A percentile compares a stretch with the other conserved stretches of the same genome.
These are phyloP conservation scores for Xestobium rufovillosum DNA, from an alignment of 2,888 invertebrate species.

Conservation along the genomic window DNA sequence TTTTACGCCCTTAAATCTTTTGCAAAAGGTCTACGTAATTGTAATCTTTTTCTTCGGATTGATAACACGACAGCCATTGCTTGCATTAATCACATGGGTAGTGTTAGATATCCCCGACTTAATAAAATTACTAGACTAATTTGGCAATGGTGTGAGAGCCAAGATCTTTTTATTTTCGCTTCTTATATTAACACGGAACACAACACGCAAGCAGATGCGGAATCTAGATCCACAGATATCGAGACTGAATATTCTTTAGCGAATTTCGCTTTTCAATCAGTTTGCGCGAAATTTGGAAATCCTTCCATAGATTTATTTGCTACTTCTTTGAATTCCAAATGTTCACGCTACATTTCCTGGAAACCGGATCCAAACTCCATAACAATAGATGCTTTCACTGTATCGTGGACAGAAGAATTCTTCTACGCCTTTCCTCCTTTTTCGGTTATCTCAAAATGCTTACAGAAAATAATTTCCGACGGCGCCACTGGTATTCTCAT, in stretches of 20 bases:
- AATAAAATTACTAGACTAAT: slow-evolving; percentile 2
- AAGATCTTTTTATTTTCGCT: slow-evolving; percentile 25
- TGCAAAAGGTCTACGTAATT: slow-evolving; percentile 10
- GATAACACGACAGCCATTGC: slow-evolving; percentile 15
- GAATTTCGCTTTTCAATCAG: too few species aligned
- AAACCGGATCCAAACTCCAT: slow-evolving; percentile 13
- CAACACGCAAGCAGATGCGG: slow-evolving; percentile 24
- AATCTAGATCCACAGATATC: slow-evolving; percentile 21
- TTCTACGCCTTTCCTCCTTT: slow-evolving; percentile 22
- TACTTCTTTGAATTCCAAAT: too few species aligned
- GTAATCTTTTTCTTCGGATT: slow-evolving; percentile 16
- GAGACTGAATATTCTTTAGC: too few species aligned
- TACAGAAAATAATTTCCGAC: slow-evolving; percentile 19
- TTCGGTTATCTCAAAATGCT: slow-evolving; percentile 13
- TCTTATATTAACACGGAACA: slow-evolving; percentile 31
- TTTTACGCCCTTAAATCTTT: slow-evolving; percentile 18
- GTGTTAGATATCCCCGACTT: slow-evolving; percentile 3
- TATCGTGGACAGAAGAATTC: slow-evolving; percentile 13
- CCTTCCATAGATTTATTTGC: too few species aligned
- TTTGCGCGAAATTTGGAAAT: too few species aligned
- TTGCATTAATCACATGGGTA: slow-evolving; percentile 6
- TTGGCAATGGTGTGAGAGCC: slow-evolving; percentile 8
- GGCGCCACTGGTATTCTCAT: slow-evolving; percentile 18
- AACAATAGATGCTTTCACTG: slow-evolving; percentile 19
- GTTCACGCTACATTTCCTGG: slow-evolving; percentile 27